Base-by-base conservation (phyloP, 2,797 vertebrate genomes). In the Molossus alvarezi region DNA sequence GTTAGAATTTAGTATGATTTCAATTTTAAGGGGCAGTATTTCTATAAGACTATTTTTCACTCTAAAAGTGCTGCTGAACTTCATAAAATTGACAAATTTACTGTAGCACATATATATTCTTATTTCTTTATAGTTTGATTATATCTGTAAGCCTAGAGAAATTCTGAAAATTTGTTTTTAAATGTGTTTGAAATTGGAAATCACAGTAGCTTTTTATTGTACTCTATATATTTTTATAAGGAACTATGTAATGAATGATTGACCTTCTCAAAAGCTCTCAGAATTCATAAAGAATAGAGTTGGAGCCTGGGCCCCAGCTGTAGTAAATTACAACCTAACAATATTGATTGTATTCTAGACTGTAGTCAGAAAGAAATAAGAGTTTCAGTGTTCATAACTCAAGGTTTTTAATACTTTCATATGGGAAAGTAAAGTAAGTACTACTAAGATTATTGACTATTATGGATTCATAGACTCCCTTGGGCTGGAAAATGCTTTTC, bases 1-100 rank as follows among this genome's bases (percentile, higher is more conserved):
- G 29, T 85, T 96, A 96, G 94, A 57, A 97, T 89, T 95, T 97
- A 97, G 96, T 96, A 95, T 58, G n/a, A 91, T 90, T 97, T 95
- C 93, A 95, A 8, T 96, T 93, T 91, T 95, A 88, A 91, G 89
- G 91, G 91, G 29, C 80, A 97, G 0, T 97, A 90, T 95, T 95
- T 96, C 57, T 77, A 8, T 33, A 88, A 72, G 79, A 72, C 23
- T 58, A 3, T 95, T 95, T 94, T 20, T 95, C 60, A 84, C n/a
- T 94, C 11, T 95, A 75, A 95, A 97, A 95, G 58, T 95, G 86
- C 80, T 75, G 48, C 58, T 91, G 75, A 91, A 71, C 71, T 88
- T 96, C 79, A 87, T 94, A 85, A 97, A 97, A 88, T 53, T 75
- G 96, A 91, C 93, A 94, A 5, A 88, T 97, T 88, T 94, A 84